These are phyloP conservation scores for Sylvilagus floridanus DNA, from an alignment of 2,797 vertebrate species.

Conservation along the genomic window DNA sequence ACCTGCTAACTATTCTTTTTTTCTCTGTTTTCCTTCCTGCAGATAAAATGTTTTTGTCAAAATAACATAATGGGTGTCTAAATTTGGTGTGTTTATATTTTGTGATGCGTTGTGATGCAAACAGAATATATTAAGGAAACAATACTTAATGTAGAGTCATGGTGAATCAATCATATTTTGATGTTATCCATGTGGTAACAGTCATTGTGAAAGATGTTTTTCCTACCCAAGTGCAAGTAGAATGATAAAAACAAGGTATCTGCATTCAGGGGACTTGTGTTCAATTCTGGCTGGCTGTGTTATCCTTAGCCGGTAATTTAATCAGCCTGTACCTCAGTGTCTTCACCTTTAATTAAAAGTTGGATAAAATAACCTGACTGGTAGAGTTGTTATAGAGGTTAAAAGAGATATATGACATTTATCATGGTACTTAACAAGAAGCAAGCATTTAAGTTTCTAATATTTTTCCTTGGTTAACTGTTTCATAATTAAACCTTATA, in stretches of 20 bases:
- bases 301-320: not conserved
- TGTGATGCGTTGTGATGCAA: constrained; percentile 32
- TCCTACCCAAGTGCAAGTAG: not conserved
- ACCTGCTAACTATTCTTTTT: not conserved
- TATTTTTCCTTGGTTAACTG: not conserved
- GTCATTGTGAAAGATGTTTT: not conserved
- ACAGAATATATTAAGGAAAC: not conserved
- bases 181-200: constrained; percentile 22
- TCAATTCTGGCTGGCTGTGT: not conserved
- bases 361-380: not conserved
- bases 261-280: not conserved
- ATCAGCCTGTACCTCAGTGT: not conserved
- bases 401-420: not conserved
- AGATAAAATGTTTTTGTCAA: constrained; percentile 49
- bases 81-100: constrained; percentile 59
- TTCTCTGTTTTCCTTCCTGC: constrained; percentile 55
- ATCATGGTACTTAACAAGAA: not conserved
- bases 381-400: not conserved
- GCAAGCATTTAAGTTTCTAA: not conserved
- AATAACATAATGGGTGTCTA: constrained; percentile 50
- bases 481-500: not conserved
- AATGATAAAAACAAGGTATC: not conserved
- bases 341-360: constrained; percentile 11
- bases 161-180: not conserved
- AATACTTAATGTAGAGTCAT: constrained; percentile 16